These are phyloP conservation scores for Hyposmocoma kahamanoa DNA, from an alignment of 1,140 invertebrate species.

Conservation along the genomic window DNA sequence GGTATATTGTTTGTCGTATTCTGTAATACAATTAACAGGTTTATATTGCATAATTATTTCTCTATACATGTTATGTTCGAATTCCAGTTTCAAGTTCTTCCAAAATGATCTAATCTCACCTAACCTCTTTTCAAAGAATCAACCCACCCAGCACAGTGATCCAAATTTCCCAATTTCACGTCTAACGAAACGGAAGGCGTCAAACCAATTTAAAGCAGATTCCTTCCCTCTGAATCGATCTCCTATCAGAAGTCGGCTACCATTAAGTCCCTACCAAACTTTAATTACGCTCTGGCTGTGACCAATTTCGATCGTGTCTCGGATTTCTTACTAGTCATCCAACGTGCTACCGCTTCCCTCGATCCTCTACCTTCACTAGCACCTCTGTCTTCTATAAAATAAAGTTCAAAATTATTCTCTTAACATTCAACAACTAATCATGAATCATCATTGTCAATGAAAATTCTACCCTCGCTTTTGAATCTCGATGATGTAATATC, in stretches of 20 bases:
- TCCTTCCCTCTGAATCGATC: constrained; percentile 53
- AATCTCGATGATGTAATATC: constrained; percentile 43
- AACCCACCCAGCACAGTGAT: too few relatives aligned
- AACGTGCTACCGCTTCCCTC: constrained; percentile 66
- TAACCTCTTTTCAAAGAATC: too few relatives aligned
- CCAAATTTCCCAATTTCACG: too few relatives aligned
- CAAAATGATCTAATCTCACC: too few relatives aligned
- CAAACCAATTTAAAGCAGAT: constrained; percentile 54
- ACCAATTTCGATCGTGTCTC: constrained; percentile 71
- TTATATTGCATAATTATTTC: too few relatives aligned
- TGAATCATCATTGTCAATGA: constrained; percentile 35
- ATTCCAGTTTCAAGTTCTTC: too few relatives aligned
- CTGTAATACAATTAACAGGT: too few relatives aligned
- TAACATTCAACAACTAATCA: constrained; percentile 33
- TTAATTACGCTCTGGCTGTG: constrained; percentile 72
- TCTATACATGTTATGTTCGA: too few relatives aligned
- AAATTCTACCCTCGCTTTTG: constrained; percentile 36
- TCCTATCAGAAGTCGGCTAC: constrained; percentile 70
- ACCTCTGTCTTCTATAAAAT: constrained; percentile 32
- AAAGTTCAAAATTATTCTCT: constrained; percentile 39
- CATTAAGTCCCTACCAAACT: constrained; percentile 71
- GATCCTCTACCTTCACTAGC: constrained; percentile 7
- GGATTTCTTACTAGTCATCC: constrained; percentile 65
- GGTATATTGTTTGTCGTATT: too few relatives aligned
- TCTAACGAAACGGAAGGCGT: constrained; percentile 24